These are phyloP conservation scores for Phenganax stokvisi DNA, from an alignment of 92 coral and sea anemone species.

Conservation along the genomic window DNA sequence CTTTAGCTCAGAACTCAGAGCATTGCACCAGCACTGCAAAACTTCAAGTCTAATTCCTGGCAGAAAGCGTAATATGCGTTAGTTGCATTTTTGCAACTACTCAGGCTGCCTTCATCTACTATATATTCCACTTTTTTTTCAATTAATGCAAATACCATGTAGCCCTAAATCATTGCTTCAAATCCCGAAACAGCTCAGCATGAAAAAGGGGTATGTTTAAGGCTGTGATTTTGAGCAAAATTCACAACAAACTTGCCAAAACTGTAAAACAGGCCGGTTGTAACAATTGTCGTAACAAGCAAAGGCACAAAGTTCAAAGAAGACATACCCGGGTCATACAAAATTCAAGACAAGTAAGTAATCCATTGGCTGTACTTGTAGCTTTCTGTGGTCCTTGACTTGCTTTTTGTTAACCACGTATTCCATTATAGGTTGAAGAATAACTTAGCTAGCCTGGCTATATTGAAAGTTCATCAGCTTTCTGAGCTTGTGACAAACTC, in stretches of 20 bases:
- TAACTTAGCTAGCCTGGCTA: neutral
- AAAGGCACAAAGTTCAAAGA: constrained; percentile 38
- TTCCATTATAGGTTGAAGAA: too few species aligned
- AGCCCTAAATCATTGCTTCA: too few species aligned
- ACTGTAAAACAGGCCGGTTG: constrained; percentile 41
- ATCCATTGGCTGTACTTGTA: neutral
- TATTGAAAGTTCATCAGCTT: neutral
- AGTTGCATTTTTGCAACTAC: too few species aligned
- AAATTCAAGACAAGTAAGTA: constrained; percentile 31
- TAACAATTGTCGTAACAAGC: constrained; percentile 40
- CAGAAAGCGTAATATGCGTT: too few species aligned
- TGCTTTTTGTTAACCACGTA: neutral
- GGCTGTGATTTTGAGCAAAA: neutral
- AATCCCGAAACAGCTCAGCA: constrained; percentile 5
- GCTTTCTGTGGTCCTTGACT: neutral
- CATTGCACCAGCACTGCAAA: too few species aligned
- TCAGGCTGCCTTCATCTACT: too few species aligned
- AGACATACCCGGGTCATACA: neutral
- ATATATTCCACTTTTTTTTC: too few species aligned
- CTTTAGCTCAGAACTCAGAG: too few species aligned
- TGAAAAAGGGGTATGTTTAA: constrained; percentile 14
- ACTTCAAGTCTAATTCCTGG: too few species aligned
- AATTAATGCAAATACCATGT: too few species aligned
- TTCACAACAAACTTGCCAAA: constrained; percentile 29
- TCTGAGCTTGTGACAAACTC: neutral